A percentile compares a stretch with the other conserved stretches of the same genome.
Conservation (phyloP, 2,888 invertebrate genomes). For the Nephrocerus scutellatus region DNA sequence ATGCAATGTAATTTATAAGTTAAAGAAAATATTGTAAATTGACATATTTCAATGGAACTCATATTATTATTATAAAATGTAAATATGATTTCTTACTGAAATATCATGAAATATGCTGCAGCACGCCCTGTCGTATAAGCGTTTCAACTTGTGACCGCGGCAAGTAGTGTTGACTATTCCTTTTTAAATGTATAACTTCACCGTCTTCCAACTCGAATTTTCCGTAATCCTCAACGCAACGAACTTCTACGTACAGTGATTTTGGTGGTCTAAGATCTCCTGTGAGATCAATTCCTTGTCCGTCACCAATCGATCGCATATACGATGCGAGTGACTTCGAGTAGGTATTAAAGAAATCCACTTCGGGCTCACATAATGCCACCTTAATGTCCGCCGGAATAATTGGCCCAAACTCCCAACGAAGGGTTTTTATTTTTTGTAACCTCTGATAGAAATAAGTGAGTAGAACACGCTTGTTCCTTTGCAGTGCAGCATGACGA, state of each 20-base stretch:
- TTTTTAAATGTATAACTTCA: constrained; percentile 78
- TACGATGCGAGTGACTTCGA: constrained; percentile 78
- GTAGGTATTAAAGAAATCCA: constrained; percentile 83
- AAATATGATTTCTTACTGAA: background rate
- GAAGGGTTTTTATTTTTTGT: constrained; percentile 70
- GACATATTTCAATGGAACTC: too few species aligned
- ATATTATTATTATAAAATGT: background rate
- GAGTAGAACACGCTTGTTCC: constrained; percentile 84
- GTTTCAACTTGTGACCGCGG: constrained; percentile 85
- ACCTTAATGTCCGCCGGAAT: constrained; percentile 77
- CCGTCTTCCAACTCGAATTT: constrained; percentile 91
- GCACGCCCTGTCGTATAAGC: constrained; percentile 80
- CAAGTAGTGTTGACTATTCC: constrained; percentile 84
- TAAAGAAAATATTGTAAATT: too few species aligned
- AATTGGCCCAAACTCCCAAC: constrained; percentile 95
- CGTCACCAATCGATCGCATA: constrained; percentile 82
- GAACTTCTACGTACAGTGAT: constrained; percentile 83
- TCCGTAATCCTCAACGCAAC: constrained; percentile 85
- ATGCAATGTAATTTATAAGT: too few species aligned
- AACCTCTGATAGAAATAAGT: constrained; percentile 78
- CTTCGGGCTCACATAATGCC: constrained; percentile 72
- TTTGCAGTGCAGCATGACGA: constrained; percentile 75
- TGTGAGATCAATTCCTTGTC: constrained; percentile 76
- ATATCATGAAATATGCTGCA: constrained; percentile 61
- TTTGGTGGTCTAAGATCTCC: constrained; percentile 87